Evolutionary conservation across 2,113 vertebrate species (phyloP), one percentile per base, ranked within the genome.

Genomic region (Orthonyx spaldingii): DNA sequence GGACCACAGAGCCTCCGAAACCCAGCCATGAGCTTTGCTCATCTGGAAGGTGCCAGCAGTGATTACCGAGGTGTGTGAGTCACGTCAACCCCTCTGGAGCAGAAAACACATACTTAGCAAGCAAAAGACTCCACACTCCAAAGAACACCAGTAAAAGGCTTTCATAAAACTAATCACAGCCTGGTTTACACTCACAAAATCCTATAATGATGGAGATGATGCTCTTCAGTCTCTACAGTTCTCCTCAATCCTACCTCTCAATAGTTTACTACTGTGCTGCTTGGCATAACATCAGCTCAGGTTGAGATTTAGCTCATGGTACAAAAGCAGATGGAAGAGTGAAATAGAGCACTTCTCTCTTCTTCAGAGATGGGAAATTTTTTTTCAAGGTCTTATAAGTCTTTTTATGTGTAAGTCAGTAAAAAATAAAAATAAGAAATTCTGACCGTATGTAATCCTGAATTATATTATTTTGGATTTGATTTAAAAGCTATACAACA

Each of bases 391-490:
- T 53, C 87, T 86, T 88, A 46, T 81, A 70, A 87, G 68, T 57
- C 60, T 94, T 92, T 95, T 97, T 93, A 88, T 87, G 65, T 92
- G 53, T 56, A 78, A 91, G 81, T 72, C 81, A 69, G 61, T 95
- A 95, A 96, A 96, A 88, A 92, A 74, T 74, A 92, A 86, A 95
- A 94, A 86, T 64, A 90, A 94, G 75, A 94, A 64, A 84, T 76
- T 90, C 77, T 6, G 17, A 68, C 41, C 16, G 16, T 56, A 46
- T 52, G 71, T 94, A 94, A 93, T 94, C 72, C 92, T 3, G 21
- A 95, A 90, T 96, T 87, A 95, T 65, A 63, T 71, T 84, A 72
- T 91, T 89, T 93, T 84, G 77, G 76, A 95, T 82, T n/a, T 84
- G 72, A 94, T 93, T 87, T 92, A 35, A 93, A 94, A 96, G 56